phyloP scores from a whole-genome alignment of 2,113 vertebrate genomes.

The Rissa tridactyla region DNA sequence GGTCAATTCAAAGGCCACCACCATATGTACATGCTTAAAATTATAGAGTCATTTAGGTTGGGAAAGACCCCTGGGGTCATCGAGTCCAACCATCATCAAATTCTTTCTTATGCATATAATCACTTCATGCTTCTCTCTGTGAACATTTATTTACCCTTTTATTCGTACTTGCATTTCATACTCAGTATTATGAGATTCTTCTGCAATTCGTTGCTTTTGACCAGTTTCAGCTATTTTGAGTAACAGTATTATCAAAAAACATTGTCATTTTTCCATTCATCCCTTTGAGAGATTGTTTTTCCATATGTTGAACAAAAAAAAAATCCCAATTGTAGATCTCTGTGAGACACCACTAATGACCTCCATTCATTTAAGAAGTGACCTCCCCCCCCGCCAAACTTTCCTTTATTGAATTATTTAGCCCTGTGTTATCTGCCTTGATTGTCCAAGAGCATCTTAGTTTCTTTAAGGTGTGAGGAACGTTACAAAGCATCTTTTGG shows the following conservation, averaged over 20 bases:
- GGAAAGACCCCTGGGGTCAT: no score
- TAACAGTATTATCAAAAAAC: not conserved
- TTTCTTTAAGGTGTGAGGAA: not conserved
- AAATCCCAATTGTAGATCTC: not conserved
- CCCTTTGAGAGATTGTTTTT: not conserved
- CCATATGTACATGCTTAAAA: not conserved
- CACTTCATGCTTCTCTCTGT: not conserved
- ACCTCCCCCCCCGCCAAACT: no score
- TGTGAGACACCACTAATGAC: not conserved
- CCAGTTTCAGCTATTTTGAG: not conserved
- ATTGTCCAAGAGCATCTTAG: not conserved
- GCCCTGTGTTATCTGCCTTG: not conserved
- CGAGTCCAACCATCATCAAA: no score
- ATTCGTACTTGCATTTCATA: not conserved
- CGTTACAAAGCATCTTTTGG: not conserved
- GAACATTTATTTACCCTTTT: not conserved
- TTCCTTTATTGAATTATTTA: not conserved
- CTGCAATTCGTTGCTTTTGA: not conserved
- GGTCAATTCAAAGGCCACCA: not conserved
- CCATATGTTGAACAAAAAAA: not conserved
- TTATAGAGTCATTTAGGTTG: no score
- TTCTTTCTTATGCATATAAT: accelerated
- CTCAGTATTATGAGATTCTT: not conserved
- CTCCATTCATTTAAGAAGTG: not conserved
- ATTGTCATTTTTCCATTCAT: not conserved